Evolutionary conservation across 2,888 invertebrate genomes (phyloP).

Genomic region (Temnothorax rugatulus): DNA sequence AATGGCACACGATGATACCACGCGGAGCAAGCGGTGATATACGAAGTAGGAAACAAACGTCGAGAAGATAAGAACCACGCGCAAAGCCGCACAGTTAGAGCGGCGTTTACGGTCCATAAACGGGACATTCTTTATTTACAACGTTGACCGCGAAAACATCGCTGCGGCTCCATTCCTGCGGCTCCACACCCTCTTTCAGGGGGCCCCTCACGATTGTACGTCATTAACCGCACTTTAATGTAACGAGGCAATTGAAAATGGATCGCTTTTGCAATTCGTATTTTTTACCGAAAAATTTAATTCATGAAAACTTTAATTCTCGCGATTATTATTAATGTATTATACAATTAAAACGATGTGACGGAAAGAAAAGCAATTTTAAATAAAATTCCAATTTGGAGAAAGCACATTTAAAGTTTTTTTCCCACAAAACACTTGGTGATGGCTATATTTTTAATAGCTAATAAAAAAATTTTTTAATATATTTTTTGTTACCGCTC

Average conservation of each 20-base stretch:
- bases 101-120: constrained; percentile 84
- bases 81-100: constrained; percentile 74
- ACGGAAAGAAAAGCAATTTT: background rate
- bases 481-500: background rate
- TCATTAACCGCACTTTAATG: constrained; percentile 81
- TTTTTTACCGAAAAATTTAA: background rate
- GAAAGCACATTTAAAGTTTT: background rate
- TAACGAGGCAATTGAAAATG: constrained; percentile 69
- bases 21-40: constrained; percentile 74
- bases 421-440: background rate
- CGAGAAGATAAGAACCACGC: constrained; percentile 69
- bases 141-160: constrained; percentile 67
- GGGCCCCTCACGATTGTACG: constrained; percentile 80
- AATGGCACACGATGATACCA: constrained; percentile 56
- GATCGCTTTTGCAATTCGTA: background rate
- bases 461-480: background rate
- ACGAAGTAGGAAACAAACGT: constrained; percentile 78
- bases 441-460: background rate
- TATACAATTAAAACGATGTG: background rate
- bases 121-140: constrained; percentile 83
- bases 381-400: background rate
- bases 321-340: background rate
- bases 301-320: background rate
- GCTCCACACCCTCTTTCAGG: constrained; percentile 45
- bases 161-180: constrained; percentile 30